Evolutionary conservation across 2,888 invertebrate species (phyloP), one percentile per base, ranked within the genome.

Genomic region (Cabera pusaria): DNA sequence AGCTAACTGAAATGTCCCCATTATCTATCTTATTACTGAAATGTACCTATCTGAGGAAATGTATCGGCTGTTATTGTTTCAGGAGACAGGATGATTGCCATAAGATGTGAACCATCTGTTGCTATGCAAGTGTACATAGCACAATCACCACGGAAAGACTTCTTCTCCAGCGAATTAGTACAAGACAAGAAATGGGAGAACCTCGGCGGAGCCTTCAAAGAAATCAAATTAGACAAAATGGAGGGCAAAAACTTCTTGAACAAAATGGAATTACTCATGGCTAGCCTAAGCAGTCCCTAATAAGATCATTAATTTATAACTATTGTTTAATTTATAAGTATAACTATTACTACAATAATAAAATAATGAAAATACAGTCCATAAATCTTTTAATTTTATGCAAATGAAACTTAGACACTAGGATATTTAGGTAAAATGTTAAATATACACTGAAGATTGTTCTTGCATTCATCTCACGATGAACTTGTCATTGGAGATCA

Each of bases 231-330:
- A 75, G 97, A 98, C 51, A 97, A 96, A 80, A 95, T 98, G 93
- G 98, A 98, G 74, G 98, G 98, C 29, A 95, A 96, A 68, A 98
- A 98, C 84, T 98, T 98, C 74, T 90, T 98, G 3, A 97, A 97
- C 69, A 98, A 98, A 90, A 96, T 98, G 94, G 98, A 98, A 86
- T 90, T 97, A 58, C 91, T 98, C 2, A 97, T 98, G 97, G 98
- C 98, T 36, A 95, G 95, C 60, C 85, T 95, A 6, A 94, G 95
- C 46, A 94, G 94, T 66, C 93, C 93, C 46, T 93, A 93, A 2
- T 49, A 40, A 41, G n/a, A 7, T 6, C 18, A 6, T 16, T 1
- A n/a, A 3, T 1, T 1, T n/a, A 6, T 28, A 20, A n/a, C 16
- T 12, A 19, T 12, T 32, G 32, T 5, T 21, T 91, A 88, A 79